Evolutionary conservation across 2,797 vertebrate species (phyloP), one percentile per base, ranked within the genome.

Genomic region (Prionace glauca): DNA sequence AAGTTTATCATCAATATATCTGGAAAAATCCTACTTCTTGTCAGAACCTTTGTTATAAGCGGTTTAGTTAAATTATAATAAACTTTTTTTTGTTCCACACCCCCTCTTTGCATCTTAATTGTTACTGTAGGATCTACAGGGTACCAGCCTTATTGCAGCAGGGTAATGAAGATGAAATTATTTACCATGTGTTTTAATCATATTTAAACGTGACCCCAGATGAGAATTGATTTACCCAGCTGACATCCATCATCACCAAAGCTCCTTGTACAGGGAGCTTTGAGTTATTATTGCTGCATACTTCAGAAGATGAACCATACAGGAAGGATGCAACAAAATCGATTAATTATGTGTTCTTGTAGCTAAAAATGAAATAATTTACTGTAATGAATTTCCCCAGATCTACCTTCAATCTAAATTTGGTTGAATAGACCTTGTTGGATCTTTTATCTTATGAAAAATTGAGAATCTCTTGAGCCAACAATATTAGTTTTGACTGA

Each of bases 241-340:
- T 92, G 90, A 67, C 65, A 69, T 69, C 90, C 65, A 92, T 92
- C 90, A 92, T 92, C 69, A 92, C 10, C 90, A 92, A 69, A 69
- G 62, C 65, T 92, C 90, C 65, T 69, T n/a, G 67, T 24, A 69
- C 65, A 36, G 32, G 65, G n/a, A 92, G 62, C 65, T 69, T 36
- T 22, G 20, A 69, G 65, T 92, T 92, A 92, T 92, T 67, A 67
- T 67, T 91, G 14, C 60, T 91, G 60, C 8, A 60, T 60, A 91
- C 69, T 67, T 92, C 90, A 41, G 90, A 92, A 69, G 90, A 92
- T 92, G n/a, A 92, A 69, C n/a, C 36, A 69, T 69, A 41, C 90
- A 92, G 90, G 90, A 92, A 69, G 90, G 36, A 67, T 24, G 90
- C 90, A 92, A 92, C 62, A 69, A 92, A 92, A 92, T 92, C 90